phyloP scores from a whole-genome alignment of 2,113 vertebrate genomes.

The Oceanodroma tethys region DNA sequence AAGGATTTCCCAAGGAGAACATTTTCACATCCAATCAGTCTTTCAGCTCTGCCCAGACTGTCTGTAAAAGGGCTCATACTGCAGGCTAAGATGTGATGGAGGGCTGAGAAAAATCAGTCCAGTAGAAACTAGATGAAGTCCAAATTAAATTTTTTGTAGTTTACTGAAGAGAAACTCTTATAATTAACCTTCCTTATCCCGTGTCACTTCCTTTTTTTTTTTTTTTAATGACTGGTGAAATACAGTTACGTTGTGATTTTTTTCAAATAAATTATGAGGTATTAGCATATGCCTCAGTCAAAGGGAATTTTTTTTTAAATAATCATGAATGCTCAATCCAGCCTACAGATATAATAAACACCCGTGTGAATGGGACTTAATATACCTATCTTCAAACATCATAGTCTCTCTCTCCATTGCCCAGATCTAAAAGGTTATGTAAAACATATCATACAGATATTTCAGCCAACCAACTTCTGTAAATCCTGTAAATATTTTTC shows the following conservation, averaged over 20 bases:
- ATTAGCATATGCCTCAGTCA: neutral
- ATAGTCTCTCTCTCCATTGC: neutral
- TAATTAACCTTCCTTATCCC: neutral
- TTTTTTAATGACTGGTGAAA: neutral
- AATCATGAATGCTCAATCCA: neutral
- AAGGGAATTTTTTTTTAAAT: neutral
- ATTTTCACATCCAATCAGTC: slow-evolving; percentile 18
- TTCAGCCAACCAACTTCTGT: neutral
- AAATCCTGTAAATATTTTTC: neutral
- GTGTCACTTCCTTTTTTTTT: neutral
- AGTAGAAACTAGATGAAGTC: neutral
- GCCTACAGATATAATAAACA: neutral
- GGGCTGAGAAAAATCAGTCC: neutral
- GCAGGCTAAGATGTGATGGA: neutral
- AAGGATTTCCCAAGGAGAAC: slow-evolving; percentile 51
- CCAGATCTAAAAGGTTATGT: neutral
- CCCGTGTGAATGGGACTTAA: neutral
- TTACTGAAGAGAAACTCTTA: neutral
- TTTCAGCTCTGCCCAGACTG: neutral
- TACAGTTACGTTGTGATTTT: neutral
- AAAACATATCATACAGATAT: neutral
- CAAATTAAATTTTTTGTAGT: neutral
- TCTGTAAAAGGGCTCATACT: slow-evolving; percentile 8
- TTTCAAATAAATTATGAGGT: neutral
- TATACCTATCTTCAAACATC: neutral